Evolutionary conservation across 2,888 invertebrate species (phyloP), one percentile per base, ranked within the genome.

Genomic region (Nemoura dubitans): DNA sequence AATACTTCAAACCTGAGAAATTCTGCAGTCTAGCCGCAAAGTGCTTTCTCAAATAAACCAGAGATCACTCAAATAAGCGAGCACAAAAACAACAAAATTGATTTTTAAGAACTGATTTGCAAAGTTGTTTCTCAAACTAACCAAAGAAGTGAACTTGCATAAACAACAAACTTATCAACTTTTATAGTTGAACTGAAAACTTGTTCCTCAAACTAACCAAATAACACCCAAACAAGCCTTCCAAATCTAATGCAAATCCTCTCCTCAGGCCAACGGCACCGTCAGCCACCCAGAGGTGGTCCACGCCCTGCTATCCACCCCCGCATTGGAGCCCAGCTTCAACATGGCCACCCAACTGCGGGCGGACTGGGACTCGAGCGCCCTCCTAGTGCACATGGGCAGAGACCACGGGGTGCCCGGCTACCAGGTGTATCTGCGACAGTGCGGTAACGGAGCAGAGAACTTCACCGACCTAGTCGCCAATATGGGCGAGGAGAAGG

Each of bases 391-490:
- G 27, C 95, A 95, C 89, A 92, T 93, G 90, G 95, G 94, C 0
- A 93, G 97, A 30, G 97, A 97, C 91, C 97, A 97, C 89, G 97
- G 97, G 0, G 92, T 97, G 1, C 94, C 97, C 0, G 93, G 96
- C 0, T 98, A 97, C 90, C 91, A 94, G 0, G 92, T 94, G 26
- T 95, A 95, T 86, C 90, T 96, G 76, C 93, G 94, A 83, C 92
- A 95, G 87, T 97, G 96, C 89, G 93, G 94, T 43, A 28, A 27
- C 28, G 87, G 30, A 76, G 83, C 36, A 0, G 84, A 88, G 1
- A 90, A 90, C 84, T 91, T 91, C 87, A 89, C 89, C 0, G 90
- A 90, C 85, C 85, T 91, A 14, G 87, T 87, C 7, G 84, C 87
- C 14, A 83, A 90, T 0, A 90, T 91, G 89, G 87, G 77, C 14